Conservation (phyloP, 2,113 vertebrate species). For the Pandion haliaetus region DNA sequence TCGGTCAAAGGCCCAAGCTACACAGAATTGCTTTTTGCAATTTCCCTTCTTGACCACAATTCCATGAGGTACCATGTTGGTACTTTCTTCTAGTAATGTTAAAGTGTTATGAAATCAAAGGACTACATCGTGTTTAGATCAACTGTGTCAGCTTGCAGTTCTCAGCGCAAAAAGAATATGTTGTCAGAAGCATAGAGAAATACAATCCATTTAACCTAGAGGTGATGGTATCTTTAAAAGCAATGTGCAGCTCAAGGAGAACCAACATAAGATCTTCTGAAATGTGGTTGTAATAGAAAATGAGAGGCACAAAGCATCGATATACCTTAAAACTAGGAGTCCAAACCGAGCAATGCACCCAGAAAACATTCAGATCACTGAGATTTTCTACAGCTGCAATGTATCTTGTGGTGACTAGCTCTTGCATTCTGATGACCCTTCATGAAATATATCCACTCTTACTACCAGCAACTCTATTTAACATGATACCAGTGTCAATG, state of each 20-base stretch:
- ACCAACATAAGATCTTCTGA: not conserved
- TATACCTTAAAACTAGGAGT: not conserved
- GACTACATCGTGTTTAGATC: not conserved
- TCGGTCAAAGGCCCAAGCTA: not conserved
- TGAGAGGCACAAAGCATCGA: not conserved
- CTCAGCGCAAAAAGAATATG: not conserved
- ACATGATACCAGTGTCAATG: not conserved
- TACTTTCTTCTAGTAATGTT: not conserved
- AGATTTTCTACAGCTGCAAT: not conserved
- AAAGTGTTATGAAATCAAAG: conserved; percentile 4
- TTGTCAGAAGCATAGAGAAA: not conserved
- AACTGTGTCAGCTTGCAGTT: not conserved
- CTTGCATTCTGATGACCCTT: not conserved
- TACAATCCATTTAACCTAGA: not conserved
- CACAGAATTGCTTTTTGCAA: not conserved
- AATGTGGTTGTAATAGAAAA: not conserved
- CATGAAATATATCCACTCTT: not conserved
- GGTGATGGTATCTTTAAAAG: not conserved
- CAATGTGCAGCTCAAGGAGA: not conserved
- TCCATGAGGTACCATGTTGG: not conserved
- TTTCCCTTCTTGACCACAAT: not conserved
- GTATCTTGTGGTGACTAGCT: not conserved
- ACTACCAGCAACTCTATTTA: not conserved
- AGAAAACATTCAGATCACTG: not conserved
- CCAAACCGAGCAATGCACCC: not conserved